phyloP scores from a whole-genome alignment of 2,113 vertebrate genomes.

The Cynocephalus volans region DNA sequence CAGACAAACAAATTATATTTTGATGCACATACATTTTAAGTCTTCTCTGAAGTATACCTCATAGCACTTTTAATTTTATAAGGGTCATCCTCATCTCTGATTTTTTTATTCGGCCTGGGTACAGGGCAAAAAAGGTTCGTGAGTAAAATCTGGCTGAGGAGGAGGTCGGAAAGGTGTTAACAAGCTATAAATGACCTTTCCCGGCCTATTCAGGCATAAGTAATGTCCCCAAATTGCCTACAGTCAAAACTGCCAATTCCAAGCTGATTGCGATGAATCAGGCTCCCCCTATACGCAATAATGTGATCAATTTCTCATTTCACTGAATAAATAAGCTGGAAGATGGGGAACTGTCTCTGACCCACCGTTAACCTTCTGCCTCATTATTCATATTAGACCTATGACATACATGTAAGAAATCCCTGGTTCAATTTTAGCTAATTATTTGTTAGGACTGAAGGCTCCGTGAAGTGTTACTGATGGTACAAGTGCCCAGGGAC shows the following conservation, averaged over 20 bases:
- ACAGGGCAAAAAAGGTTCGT: neutral
- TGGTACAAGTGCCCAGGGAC: conserved; percentile 92
- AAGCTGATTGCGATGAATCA: conserved; percentile 99
- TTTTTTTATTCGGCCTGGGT: conserved; percentile 70
- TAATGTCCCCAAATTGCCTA: conserved; percentile 96
- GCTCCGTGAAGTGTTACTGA: conserved; percentile 92
- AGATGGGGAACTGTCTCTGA: conserved; percentile 95
- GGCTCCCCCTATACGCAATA: conserved; percentile 96
- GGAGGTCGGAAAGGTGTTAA: conserved; percentile 94
- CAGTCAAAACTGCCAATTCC: conserved; percentile 97
- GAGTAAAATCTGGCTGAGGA: conserved; percentile 87
- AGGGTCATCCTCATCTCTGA: conserved; percentile 55
- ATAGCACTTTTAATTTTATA: conserved; percentile 34
- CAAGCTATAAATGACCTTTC: conserved; percentile 97
- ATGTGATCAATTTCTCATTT: conserved; percentile 99
- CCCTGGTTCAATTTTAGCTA: conserved; percentile 94
- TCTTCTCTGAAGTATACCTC: neutral
- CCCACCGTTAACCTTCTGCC: conserved; percentile 94
- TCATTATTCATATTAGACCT: conserved; percentile 97
- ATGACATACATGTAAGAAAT: conserved; percentile 92
- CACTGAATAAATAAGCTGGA: conserved; percentile 98
- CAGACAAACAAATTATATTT: neutral
- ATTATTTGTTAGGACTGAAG: conserved; percentile 94
- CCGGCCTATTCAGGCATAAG: conserved; percentile 94
- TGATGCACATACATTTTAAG: neutral